Conservation (phyloP, 2,888 invertebrate genomes). For the Ectemnius continuus region DNA sequence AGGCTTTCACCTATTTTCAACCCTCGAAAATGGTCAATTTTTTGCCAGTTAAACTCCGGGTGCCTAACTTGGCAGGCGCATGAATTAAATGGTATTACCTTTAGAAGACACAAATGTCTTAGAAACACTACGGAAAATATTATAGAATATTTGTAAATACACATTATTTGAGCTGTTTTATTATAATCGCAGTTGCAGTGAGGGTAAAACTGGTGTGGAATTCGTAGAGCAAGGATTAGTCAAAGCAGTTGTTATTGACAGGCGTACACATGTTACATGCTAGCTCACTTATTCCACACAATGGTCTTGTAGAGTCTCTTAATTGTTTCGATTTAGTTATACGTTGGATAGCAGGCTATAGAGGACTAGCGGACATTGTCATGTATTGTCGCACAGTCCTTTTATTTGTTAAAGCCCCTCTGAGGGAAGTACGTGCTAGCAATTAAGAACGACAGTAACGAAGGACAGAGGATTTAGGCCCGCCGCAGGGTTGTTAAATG, state of each 20-base stretch:
- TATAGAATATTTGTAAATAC: too few species aligned
- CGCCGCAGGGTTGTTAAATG: slow-evolving; percentile 11
- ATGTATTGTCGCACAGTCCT: slow-evolving; percentile 3
- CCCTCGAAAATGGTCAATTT: too few species aligned
- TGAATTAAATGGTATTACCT: too few species aligned
- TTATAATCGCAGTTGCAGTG: too few species aligned
- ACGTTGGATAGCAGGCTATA: neutral
- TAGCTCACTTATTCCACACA: too few species aligned
- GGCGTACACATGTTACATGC: neutral
- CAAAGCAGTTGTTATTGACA: slow-evolving; percentile 37
- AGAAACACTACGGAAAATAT: too few species aligned
- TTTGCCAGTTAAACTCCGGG: too few species aligned
- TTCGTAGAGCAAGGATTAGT: neutral
- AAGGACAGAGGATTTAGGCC: neutral
- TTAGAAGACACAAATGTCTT: too few species aligned
- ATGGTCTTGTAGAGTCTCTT: slow-evolving; percentile 7
- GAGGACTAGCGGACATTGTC: slow-evolving; percentile 10
- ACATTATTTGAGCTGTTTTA: too few species aligned
- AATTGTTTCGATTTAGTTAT: slow-evolving; percentile 49
- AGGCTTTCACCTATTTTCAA: too few species aligned
- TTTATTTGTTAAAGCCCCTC: slow-evolving; percentile 30
- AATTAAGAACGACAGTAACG: slow-evolving; percentile 23
- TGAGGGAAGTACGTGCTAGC: slow-evolving; percentile 13
- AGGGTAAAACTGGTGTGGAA: too few species aligned
- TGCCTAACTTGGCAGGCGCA: too few species aligned